Evolutionary conservation across 2,888 invertebrate genomes (phyloP).

Genomic region (Cheilosia pagana): DNA sequence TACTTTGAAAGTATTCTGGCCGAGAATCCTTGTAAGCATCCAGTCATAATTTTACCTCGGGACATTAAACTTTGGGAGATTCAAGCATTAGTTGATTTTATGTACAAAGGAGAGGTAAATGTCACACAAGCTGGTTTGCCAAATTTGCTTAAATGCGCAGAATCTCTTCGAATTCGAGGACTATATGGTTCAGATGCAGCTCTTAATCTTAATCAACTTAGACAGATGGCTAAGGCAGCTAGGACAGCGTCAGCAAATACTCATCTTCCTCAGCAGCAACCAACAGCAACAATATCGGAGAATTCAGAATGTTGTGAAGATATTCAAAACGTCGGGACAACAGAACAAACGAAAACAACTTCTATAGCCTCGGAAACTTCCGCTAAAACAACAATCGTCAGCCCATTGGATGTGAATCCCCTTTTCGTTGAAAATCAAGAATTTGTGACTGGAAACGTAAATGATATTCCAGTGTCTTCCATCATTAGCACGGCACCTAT

Average conservation of each 20-base stretch:
- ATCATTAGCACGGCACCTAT: constrained; percentile 58
- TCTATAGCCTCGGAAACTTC: constrained; percentile 79
- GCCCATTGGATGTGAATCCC: constrained; percentile 52
- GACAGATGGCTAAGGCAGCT: constrained; percentile 77
- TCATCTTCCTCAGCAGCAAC: constrained; percentile 44
- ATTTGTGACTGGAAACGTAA: constrained; percentile 36
- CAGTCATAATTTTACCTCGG: constrained; percentile 91
- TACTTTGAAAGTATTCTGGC: constrained; percentile 91
- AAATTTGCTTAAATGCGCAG: constrained; percentile 92
- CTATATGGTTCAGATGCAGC: constrained; percentile 83
- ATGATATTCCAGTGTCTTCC: constrained; percentile 62
- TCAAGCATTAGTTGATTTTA: constrained; percentile 93
- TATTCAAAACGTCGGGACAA: constrained; percentile 77
- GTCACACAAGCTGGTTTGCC: constrained; percentile 93
- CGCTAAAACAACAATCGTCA: constrained; percentile 75
- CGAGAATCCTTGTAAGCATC: constrained; percentile 94
- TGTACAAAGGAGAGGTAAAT: constrained; percentile 95
- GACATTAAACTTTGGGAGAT: constrained; percentile 94
- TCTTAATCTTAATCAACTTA: constrained; percentile 81
- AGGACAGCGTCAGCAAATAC: constrained; percentile 49
- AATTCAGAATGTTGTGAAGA: constrained; percentile 45
- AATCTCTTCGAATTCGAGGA: constrained; percentile 92
- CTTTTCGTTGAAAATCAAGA: constrained; percentile 56
- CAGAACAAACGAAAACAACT: constrained; percentile 78
- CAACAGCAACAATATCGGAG: constrained; percentile 49